Percentiles rank a stretch among this genome's conserved stretches.
These are phyloP conservation scores for Microctonus aethiopoides DNA, from an alignment of 2,888 invertebrate genomes.

Conservation along the genomic window DNA sequence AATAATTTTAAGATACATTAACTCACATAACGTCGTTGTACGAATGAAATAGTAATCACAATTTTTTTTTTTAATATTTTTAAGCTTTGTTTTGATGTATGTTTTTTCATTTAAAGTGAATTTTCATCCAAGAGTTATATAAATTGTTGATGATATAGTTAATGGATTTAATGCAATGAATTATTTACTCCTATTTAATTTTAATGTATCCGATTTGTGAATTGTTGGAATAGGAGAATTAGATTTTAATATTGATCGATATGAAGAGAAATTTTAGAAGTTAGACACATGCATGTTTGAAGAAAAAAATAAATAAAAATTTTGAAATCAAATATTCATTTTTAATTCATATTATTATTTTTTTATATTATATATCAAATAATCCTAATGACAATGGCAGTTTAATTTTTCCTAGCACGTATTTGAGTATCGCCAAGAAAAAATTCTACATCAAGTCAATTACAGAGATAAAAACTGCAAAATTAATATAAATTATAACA, in stretches of 20 bases:
- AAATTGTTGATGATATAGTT: neutral
- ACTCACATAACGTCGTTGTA: neutral
- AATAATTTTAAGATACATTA: neutral
- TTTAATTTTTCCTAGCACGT: constrained; percentile 24
- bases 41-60: neutral
- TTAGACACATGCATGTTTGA: neutral
- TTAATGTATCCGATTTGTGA: neutral
- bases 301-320: neutral
- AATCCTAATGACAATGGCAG: constrained; percentile 31
- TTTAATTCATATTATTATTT: neutral
- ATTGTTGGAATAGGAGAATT: neutral
- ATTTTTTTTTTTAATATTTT: neutral
- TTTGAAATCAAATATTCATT: neutral
- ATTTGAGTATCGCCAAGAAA: constrained; percentile 10
- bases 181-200: neutral
- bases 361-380: constrained; percentile 16
- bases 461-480: neutral
- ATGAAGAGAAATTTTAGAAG: neutral
- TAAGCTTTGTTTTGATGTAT: neutral
- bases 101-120: neutral
- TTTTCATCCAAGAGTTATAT: no score
- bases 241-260: neutral
- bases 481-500: neutral
- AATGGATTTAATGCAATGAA: neutral
- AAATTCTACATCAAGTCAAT: neutral